Evolutionary conservation across 2,888 invertebrate genomes (phyloP).

Genomic region (Chalcis sispes): DNA sequence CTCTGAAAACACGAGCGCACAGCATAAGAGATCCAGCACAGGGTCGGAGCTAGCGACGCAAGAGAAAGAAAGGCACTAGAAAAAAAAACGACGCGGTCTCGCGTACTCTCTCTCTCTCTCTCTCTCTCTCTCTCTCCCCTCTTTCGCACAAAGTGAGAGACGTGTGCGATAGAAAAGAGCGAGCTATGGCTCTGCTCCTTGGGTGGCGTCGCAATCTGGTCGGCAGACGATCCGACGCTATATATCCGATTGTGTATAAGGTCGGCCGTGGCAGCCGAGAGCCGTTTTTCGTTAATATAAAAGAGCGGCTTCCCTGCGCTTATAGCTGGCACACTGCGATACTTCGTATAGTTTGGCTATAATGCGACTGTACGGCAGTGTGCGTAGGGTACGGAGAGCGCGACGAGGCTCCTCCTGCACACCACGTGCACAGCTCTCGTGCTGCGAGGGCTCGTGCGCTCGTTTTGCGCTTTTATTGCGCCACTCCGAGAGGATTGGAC

Average conservation of each 20-base stretch:
- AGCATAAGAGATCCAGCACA: not conserved
- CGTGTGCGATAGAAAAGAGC: not conserved
- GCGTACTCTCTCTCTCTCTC: too few relatives aligned
- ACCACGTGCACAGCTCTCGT: slow-evolving; percentile 29
- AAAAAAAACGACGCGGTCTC: not conserved
- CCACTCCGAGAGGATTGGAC: too few relatives aligned
- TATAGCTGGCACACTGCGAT: too few relatives aligned
- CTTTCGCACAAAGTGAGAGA: slow-evolving; percentile 17
- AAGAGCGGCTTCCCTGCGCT: too few relatives aligned
- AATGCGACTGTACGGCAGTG: too few relatives aligned
- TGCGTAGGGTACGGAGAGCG: too few relatives aligned
- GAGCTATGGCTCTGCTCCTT: slow-evolving; percentile 58
- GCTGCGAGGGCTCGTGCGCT: too few relatives aligned
- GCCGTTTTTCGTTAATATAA: slow-evolving; percentile 53
- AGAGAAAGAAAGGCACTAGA: not conserved
- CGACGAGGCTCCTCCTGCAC: slow-evolving; percentile 14
- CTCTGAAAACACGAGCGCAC: not conserved
- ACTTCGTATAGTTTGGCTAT: too few relatives aligned
- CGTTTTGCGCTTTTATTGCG: slow-evolving; percentile 36
- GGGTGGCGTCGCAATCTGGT: slow-evolving; percentile 67
- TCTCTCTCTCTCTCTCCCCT: too few relatives aligned
- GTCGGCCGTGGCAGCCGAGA: too few relatives aligned
- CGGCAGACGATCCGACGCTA: slow-evolving; percentile 64
- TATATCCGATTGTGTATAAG: too few relatives aligned
- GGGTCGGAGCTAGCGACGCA: not conserved